Base-by-base conservation (phyloP, 2,797 vertebrate species). In the Sebastes ruberrimus region DNA sequence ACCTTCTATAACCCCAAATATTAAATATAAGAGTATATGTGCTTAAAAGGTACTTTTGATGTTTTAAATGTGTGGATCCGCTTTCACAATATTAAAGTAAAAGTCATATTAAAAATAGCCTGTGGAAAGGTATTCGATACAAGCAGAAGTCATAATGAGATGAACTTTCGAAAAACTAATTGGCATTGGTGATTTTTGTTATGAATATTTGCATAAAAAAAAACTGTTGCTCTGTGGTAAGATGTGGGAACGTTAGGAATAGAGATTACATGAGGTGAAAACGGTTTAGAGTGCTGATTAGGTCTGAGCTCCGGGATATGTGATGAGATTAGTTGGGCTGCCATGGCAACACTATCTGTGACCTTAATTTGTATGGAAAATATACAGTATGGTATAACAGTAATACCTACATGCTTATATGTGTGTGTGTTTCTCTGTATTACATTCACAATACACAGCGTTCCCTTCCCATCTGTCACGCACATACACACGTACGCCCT, bases 291-390 rank as follows among this genome's bases (percentile, higher is more conserved):
- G 55, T 30, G 6, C 20, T 75, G 71, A 82, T 88, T 74, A 61
- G 57, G 52, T 80, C 71, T 81, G 69, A 68, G 74, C 71, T 62
- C 4, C 0, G 1, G 59, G 56, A 77, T 67, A 46, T 72, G 27
- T 60, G 71, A 78, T 81, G 22, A 76, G 73, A 90, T 86, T 78
- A 88, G 80, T 64, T 46, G 52, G 56, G 86, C 59, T 80, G 77
- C 84, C 82, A 82, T 83, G 80, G 88, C 81, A 87, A 91, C 85
- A n/a, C n/a, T 64, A 59, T 71, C 65, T 80, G 62, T 84, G 73
- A 83, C 74, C 71, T 80, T 76, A 81, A 86, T 78, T 75, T 70
- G 35, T 66, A 68, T 74, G n/a, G 22, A 62, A 77, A 80, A 84
- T 55, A 67, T 64, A 38, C 33, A 38, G 33, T 56, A 57, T 32